phyloP scores from a whole-genome alignment of 2,888 invertebrate genomes.

The Pseudococcus longispinus region DNA sequence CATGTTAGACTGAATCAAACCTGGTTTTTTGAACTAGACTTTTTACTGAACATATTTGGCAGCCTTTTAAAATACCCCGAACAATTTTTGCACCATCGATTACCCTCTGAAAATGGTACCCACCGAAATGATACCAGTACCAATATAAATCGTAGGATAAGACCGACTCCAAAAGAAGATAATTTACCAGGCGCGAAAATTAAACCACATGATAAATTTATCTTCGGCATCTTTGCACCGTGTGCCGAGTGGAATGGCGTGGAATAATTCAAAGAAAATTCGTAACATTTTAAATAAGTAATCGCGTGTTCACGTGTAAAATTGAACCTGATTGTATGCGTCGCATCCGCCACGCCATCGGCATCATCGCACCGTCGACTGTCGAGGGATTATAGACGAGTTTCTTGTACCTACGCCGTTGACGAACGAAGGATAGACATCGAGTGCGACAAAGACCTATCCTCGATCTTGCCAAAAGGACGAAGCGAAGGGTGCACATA shows the following conservation, averaged over 20 bases:
- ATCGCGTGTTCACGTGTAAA: constrained; percentile 51
- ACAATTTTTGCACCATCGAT: too few species aligned
- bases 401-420: neutral
- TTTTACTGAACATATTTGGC: too few species aligned
- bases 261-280: constrained; percentile 33
- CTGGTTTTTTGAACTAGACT: too few species aligned
- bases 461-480: neutral
- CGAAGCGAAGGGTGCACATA: constrained; percentile 4
- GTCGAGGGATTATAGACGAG: neutral
- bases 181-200: neutral
- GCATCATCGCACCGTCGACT: neutral
- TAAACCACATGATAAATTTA: neutral
- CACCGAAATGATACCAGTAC: neutral
- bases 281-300: constrained; percentile 42
- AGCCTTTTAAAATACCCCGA: too few species aligned
- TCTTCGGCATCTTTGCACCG: neutral
- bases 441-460: neutral
- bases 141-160: neutral
- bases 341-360: neutral
- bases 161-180: neutral
- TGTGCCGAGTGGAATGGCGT: constrained; percentile 21
- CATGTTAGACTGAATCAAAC: too few species aligned
- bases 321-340: constrained; percentile 47
- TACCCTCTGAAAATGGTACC: too few species aligned
- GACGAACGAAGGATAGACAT: neutral